These are phyloP conservation scores for Meganola albula DNA, from an alignment of 2,888 invertebrate genomes.

Conservation along the genomic window DNA sequence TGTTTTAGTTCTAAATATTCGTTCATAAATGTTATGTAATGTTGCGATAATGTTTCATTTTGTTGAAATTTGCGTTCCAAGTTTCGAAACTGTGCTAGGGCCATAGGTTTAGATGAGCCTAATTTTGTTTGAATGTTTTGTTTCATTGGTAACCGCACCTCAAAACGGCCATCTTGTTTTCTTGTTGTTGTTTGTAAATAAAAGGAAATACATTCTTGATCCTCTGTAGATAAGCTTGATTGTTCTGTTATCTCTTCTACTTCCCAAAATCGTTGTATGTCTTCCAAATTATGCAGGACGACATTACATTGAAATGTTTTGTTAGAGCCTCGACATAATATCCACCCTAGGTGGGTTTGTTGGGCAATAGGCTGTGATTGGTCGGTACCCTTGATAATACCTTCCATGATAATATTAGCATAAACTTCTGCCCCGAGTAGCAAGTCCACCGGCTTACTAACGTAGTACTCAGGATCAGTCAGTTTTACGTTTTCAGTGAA, in stretches of 20 bases:
- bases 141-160: conserved; percentile 1
- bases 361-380: neutral
- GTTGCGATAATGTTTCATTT: neutral
- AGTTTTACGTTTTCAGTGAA: neutral
- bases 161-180: neutral
- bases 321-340: neutral
- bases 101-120: neutral
- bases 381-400: neutral
- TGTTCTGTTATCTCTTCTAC: conserved; percentile 1
- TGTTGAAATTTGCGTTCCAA: neutral
- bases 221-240: neutral
- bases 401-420: neutral
- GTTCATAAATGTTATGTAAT: neutral
- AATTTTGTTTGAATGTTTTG: neutral
- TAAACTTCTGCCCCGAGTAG: conserved; percentile 1
- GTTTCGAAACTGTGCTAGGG: neutral
- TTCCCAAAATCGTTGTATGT: conserved; percentile 2
- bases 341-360: conserved; percentile 1
- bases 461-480: conserved; percentile 1
- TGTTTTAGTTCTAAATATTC: conserved; percentile 3
- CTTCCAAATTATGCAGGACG: conserved; percentile 1
- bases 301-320: conserved; percentile 2
- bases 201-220: neutral
- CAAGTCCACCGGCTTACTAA: conserved; percentile 1
- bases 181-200: conserved; percentile 2